These are phyloP conservation scores for Gymnoscopelus microlampas DNA, from an alignment of 2,797 vertebrate genomes.

Conservation along the genomic window DNA sequence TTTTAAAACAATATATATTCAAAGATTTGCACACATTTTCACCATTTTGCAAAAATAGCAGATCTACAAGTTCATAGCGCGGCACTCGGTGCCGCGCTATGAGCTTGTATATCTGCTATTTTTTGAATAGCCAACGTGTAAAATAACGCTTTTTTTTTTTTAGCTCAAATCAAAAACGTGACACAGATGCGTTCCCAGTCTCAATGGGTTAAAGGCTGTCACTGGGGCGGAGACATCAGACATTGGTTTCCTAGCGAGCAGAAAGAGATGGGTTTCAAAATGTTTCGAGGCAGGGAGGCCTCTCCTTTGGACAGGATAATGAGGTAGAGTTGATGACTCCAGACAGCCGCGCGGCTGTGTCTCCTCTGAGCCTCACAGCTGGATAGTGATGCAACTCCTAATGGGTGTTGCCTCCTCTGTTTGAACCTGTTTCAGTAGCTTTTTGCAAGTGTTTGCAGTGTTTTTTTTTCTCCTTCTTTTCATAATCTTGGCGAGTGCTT, in stretches of 20 bases:
- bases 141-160: too few species aligned
- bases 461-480: not conserved
- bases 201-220: constrained; percentile 48
- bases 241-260: constrained; percentile 37
- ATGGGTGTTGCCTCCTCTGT: not conserved
- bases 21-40: too few species aligned
- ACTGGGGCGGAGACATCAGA: constrained; percentile 38
- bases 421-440: constrained; percentile 13
- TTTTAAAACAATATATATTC: too few species aligned
- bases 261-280: constrained; percentile 46
- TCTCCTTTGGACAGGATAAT: constrained; percentile 52
- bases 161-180: too few species aligned
- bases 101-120: too few species aligned
- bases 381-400: constrained; percentile 51
- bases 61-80: too few species aligned
- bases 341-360: constrained; percentile 52
- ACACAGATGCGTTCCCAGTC: too few species aligned
- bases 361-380: constrained; percentile 29
- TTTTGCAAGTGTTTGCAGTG: not conserved
- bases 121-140: too few species aligned
- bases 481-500: constrained; percentile 14
- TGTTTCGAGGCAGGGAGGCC: constrained; percentile 46
- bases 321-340: constrained; percentile 52
- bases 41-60: too few species aligned
- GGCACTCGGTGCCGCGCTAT: too few species aligned